Conservation (phyloP, 2,797 vertebrate genomes). For the Sebastes hubbsi region DNA sequence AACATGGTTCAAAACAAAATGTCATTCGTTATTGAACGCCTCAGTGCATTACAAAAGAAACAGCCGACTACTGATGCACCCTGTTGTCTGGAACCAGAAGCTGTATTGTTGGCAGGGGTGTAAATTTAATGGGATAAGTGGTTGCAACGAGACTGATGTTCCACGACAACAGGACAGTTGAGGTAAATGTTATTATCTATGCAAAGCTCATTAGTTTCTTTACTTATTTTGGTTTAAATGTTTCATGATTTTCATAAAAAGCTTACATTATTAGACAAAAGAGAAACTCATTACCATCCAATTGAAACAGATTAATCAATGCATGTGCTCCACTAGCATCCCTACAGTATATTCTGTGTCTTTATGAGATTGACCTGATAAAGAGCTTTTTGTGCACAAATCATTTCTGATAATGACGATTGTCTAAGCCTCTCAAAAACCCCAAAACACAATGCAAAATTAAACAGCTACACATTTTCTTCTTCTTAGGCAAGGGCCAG, state of each 20-base stretch:
- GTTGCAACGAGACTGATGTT: background rate
- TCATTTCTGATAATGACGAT: background rate
- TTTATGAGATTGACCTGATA: background rate
- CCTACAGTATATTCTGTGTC: background rate
- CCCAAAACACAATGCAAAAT: background rate
- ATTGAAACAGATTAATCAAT: background rate
- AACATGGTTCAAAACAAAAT: constrained; percentile 25
- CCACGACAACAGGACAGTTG: background rate
- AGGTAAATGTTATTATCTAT: background rate
- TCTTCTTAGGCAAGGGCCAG: background rate
- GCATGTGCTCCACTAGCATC: background rate
- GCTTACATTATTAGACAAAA: background rate
- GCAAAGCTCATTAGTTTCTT: background rate
- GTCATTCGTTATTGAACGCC: constrained; percentile 1
- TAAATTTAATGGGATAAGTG: background rate
- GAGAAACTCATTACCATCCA: background rate
- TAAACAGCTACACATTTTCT: background rate
- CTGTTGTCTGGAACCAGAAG: background rate
- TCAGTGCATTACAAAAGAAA: background rate
- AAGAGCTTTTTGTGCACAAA: background rate
- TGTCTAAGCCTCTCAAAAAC: background rate
- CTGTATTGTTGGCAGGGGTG: background rate
- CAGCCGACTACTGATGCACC: background rate
- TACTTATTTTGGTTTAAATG: background rate
- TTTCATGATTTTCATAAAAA: background rate